Conservation (phyloP, 2,888 invertebrate genomes). For the Carpatolechia fugitivella region DNA sequence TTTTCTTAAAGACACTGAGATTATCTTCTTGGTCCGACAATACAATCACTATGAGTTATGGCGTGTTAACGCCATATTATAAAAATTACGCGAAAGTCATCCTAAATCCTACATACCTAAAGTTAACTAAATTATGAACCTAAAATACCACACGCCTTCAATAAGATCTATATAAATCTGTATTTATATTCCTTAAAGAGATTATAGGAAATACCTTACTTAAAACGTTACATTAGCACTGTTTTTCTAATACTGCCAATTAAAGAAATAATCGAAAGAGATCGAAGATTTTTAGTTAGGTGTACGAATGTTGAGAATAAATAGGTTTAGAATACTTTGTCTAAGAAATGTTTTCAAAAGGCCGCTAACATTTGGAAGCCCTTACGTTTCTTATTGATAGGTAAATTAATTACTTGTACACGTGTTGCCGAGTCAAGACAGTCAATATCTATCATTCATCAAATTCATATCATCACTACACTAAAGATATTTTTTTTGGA, state of each 20-base stretch:
- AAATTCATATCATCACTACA: too few relatives aligned
- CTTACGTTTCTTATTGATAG: too few relatives aligned
- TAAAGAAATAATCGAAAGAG: not conserved
- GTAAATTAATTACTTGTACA: too few relatives aligned
- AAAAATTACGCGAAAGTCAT: not conserved
- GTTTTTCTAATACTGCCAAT: constrained; percentile 1
- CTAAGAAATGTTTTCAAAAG: not conserved
- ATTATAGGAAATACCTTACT: not conserved
- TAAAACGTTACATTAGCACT: not conserved
- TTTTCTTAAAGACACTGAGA: too few relatives aligned
- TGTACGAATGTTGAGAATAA: too few relatives aligned
- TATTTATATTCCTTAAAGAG: not conserved
- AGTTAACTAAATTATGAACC: not conserved
- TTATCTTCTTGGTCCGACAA: too few relatives aligned
- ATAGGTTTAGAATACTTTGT: not conserved
- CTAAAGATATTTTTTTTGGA: too few relatives aligned
- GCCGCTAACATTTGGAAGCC: not conserved
- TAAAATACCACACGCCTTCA: not conserved
- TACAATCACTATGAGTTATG: too few relatives aligned
- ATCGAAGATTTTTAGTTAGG: too few relatives aligned
- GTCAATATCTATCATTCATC: too few relatives aligned
- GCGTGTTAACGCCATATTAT: not conserved
- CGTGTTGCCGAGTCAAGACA: too few relatives aligned
- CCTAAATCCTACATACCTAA: not conserved
- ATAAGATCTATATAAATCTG: not conserved